Conservation (phyloP, 2,113 vertebrate species). For the Chamaea fasciata region DNA sequence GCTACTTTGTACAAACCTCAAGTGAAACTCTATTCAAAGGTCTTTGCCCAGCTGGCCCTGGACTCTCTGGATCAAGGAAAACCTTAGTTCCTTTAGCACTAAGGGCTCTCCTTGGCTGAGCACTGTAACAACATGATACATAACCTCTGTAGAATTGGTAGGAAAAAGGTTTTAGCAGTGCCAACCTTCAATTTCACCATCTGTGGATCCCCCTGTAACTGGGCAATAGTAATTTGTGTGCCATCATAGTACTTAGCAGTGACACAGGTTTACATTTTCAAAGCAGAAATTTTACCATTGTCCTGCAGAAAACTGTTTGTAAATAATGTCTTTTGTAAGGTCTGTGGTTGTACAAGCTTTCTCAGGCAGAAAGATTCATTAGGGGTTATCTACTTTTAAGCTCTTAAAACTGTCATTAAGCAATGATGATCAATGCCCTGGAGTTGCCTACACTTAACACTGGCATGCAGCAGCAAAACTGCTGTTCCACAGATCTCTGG, state of each 20-base stretch:
- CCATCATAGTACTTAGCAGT: background rate
- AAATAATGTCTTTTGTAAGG: background rate
- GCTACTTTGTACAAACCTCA: background rate
- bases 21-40: background rate
- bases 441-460: background rate
- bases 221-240: background rate
- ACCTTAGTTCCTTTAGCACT: background rate
- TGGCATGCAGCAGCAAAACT: background rate
- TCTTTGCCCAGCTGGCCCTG: background rate
- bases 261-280: background rate
- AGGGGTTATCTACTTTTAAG: background rate
- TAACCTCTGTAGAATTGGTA: rapidly evolving
- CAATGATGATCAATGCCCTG: background rate
- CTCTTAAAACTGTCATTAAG: background rate
- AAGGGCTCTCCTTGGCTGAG: background rate
- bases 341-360: background rate
- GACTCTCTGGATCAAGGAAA: background rate
- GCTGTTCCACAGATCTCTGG: background rate
- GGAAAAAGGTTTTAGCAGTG: background rate
- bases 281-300: background rate
- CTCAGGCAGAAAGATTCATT: background rate
- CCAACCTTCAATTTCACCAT: background rate
- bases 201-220: background rate
- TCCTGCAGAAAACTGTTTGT: background rate
- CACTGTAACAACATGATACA: background rate